A percentile compares a stretch with the other conserved stretches of the same genome.
phyloP scores from a whole-genome alignment of 2,113 vertebrate species.

The Carlito syrichta region DNA sequence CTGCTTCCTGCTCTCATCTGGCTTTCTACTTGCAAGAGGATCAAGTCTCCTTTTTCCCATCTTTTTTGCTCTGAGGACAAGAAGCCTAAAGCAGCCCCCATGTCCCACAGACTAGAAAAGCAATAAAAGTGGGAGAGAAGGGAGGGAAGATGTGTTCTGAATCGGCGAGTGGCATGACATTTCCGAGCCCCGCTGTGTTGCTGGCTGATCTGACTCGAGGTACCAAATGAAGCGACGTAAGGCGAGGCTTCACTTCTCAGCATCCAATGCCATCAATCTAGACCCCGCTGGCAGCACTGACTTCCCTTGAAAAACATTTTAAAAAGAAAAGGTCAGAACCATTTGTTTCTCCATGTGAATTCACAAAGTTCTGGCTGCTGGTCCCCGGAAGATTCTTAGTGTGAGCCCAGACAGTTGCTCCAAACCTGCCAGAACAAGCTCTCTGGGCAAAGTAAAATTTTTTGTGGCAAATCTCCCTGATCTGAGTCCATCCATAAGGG shows the following conservation, averaged over 20 bases:
- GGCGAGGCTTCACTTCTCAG: neutral
- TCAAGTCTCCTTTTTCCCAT: neutral
- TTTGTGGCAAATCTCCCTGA: neutral
- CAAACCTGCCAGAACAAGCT: neutral
- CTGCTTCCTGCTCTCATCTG: neutral
- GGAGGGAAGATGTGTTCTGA: neutral
- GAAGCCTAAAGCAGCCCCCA: neutral
- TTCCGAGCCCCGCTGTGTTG: neutral
- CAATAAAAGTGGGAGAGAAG: neutral
- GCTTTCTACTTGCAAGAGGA: neutral
- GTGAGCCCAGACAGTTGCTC: neutral
- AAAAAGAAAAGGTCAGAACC: slow-evolving; percentile 57
- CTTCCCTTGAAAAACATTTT: slow-evolving; percentile 41
- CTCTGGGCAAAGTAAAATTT: neutral
- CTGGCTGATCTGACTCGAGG: neutral
- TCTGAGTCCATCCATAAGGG: neutral
- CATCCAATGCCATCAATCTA: neutral
- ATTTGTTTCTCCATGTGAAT: slow-evolving; percentile 45
- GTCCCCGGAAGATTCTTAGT: neutral
- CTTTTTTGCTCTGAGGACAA: neutral
- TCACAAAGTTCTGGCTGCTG: neutral
- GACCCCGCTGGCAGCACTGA: neutral
- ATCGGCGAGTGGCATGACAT: neutral
- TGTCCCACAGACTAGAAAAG: neutral
- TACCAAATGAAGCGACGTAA: neutral